Evolutionary conservation across 2,888 invertebrate species (phyloP).

Genomic region (Tipula unca): DNA sequence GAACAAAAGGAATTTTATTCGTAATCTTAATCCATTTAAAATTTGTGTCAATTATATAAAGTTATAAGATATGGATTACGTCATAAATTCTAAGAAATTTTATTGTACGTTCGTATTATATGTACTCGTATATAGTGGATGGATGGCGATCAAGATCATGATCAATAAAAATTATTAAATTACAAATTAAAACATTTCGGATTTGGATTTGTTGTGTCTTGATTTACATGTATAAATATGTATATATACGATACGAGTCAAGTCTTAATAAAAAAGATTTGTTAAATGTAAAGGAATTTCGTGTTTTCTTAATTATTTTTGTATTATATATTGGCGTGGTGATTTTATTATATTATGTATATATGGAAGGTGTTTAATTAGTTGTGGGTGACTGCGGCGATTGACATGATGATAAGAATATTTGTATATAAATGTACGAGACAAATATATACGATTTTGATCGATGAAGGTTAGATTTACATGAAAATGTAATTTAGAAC

Average conservation of each 20-base stretch:
- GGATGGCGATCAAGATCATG: not conserved
- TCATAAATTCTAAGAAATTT: not conserved
- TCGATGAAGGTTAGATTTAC: slow-evolving; percentile 8
- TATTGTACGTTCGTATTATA: not conserved
- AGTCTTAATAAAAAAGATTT: not conserved
- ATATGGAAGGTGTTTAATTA: not conserved
- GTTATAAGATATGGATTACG: not conserved
- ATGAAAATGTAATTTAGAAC: not conserved
- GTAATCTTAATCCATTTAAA: not conserved
- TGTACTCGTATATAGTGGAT: too few species aligned
- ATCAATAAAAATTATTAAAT: not conserved
- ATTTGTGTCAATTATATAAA: not conserved
- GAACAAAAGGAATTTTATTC: not conserved
- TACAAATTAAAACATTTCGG: not conserved
- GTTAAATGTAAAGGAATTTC: slow-evolving; percentile 8
- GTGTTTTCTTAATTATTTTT: not conserved
- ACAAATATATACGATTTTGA: not conserved
- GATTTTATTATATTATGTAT: not conserved
- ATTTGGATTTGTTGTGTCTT: not conserved
- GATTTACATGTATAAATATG: not conserved
- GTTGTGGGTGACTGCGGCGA: slow-evolving; percentile 1
- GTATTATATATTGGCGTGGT: not conserved
- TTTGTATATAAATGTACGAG: not conserved
- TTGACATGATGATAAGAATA: slow-evolving; percentile 2
- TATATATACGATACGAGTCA: not conserved